These are phyloP conservation scores for Microctenopoma steveboyesi DNA, from an alignment of 2,797 vertebrate species.

Conservation along the genomic window DNA sequence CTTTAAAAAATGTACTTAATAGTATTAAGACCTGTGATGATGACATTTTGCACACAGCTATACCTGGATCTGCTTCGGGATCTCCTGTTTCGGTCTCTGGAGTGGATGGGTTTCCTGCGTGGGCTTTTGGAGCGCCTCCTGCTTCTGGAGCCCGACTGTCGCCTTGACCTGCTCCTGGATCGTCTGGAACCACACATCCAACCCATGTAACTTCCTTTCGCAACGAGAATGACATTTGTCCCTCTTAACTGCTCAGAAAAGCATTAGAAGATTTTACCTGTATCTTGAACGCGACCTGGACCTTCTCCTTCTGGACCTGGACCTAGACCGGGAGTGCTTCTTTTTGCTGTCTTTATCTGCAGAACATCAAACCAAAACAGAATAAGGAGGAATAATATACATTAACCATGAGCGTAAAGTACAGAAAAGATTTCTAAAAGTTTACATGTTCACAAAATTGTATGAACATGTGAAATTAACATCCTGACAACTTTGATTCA, in stretches of 20 bases:
- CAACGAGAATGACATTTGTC: background rate
- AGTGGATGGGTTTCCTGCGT: conserved; percentile 86
- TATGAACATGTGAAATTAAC: background rate
- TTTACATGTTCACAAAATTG: no score
- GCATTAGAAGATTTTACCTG: conserved; percentile 77
- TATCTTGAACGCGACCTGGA: conserved; percentile 92
- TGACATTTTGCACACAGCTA: background rate
- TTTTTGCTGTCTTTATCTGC: conserved; percentile 93
- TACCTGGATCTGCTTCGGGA: conserved; percentile 91
- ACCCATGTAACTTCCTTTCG: background rate
- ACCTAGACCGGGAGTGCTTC: conserved; percentile 90
- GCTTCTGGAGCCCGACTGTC: conserved; percentile 90
- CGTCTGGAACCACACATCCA: conserved; percentile 77
- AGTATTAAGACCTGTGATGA: no score
- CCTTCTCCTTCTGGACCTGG: conserved; percentile 89
- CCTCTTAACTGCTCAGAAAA: background rate
- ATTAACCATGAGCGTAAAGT: no score
- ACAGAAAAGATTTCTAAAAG: no score
- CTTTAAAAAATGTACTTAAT: no score
- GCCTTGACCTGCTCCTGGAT: conserved; percentile 89
- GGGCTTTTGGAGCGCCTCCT: conserved; percentile 93
- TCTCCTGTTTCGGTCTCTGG: conserved; percentile 88
- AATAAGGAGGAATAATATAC: background rate
- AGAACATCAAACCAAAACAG: conserved; percentile 5
- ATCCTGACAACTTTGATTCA: conserved; percentile 6